Evolutionary conservation across 2,888 invertebrate species (phyloP), one percentile per base, ranked within the genome.

Genomic region (Caenorhabditis uteleia): DNA sequence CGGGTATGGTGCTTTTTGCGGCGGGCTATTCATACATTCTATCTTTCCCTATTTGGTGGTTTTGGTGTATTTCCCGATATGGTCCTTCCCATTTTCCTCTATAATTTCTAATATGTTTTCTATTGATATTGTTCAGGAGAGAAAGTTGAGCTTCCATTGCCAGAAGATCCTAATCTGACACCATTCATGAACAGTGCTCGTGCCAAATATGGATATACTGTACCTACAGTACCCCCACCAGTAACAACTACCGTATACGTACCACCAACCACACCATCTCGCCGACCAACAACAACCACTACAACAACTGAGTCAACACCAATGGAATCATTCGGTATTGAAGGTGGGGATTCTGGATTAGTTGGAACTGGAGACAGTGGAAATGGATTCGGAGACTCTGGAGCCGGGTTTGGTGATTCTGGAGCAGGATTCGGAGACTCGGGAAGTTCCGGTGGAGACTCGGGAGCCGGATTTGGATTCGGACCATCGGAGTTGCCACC

Each of bases 401-500:
- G 49, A 34, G 31, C 44, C 44, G 4, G 3, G n/a, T 31, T n/a
- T 25, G 8, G 14, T 18, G 18, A 18, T 39, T n/a, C n/a, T n/a
- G n/a, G n/a, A n/a, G n/a, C n/a, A n/a, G n/a, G n/a, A 10, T 16
- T n/a, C 21, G 43, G 27, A 10, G 6, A 6, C 5, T 6, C 8
- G 44, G 14, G 6, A 5, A 50, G 42, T 48, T 29, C 29, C n/a
- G 21, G 23, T 12, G 67, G 67, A 23, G 67, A 57, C 21, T 56
- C 59, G 16, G 70, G 68, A 33, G 73, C 68, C 40, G 73, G 70
- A 18, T 62, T 70, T 33, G 74, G 69, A 21, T 58, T 70, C 44
- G 74, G 71, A 26, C 71, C 74, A 20, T 68, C 73, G n/a, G 73
- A 73, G 34, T 59, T 74, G 40, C 74, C 74, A 26, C 71, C 74